Evolutionary conservation across 1,140 invertebrate species (phyloP).

Genomic region (Leptopilina clavipes): DNA sequence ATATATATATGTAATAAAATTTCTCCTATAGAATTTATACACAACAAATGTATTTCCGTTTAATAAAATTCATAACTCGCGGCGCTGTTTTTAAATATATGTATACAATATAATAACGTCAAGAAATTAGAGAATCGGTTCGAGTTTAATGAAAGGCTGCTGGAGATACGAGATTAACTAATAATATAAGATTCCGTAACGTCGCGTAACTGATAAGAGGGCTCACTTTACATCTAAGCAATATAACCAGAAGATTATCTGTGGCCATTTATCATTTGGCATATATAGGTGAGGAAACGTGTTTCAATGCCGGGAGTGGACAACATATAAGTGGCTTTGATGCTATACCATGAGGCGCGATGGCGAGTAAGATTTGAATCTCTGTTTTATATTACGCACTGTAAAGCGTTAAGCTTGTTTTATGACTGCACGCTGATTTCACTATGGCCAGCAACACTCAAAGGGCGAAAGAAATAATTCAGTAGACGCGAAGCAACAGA

Average conservation of each 20-base stretch:
- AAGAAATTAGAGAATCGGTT: background rate
- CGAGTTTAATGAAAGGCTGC: background rate
- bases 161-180: background rate
- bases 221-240: slow-evolving; percentile 21
- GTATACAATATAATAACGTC: background rate
- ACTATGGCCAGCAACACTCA: background rate
- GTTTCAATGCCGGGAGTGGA: background rate
- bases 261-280: slow-evolving; percentile 20
- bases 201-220: slow-evolving; percentile 11
- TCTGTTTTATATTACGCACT: background rate
- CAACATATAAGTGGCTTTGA: slow-evolving; percentile 3
- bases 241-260: slow-evolving; percentile 6
- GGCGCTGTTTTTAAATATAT: no score
- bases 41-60: no score
- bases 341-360: slow-evolving; percentile 22
- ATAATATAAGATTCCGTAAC: background rate
- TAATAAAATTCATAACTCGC: no score
- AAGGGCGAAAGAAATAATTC: background rate
- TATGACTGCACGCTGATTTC: background rate
- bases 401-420: slow-evolving; percentile 4
- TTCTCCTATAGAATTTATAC: no score
- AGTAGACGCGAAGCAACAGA: background rate
- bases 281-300: slow-evolving; percentile 26
- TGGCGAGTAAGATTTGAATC: slow-evolving; percentile 10
- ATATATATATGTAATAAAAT: no score